Percentiles rank a stretch among this genome's conserved stretches.
phyloP scores from a whole-genome alignment of 2,888 invertebrate genomes.

The Meganola albula region DNA sequence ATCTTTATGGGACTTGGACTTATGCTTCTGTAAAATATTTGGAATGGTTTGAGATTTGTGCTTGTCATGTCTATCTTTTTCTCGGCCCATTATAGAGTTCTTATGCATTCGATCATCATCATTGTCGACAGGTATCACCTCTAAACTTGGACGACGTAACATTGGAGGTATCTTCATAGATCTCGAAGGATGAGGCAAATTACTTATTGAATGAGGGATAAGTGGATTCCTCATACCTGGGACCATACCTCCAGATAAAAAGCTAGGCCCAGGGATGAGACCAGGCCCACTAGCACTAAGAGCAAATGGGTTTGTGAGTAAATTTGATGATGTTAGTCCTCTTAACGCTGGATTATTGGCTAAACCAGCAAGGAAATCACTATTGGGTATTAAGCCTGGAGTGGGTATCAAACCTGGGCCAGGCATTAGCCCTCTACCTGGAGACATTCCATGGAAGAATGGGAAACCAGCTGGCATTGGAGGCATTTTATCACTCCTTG shows the following conservation, averaged over 20 bases:
- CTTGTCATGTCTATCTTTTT: slow-evolving; percentile 67
- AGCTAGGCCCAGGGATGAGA: slow-evolving; percentile 78
- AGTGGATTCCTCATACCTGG: slow-evolving; percentile 72
- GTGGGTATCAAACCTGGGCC: slow-evolving; percentile 68
- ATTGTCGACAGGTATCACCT: slow-evolving; percentile 73
- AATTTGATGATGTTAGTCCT: slow-evolving; percentile 56
- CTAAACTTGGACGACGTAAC: slow-evolving; percentile 77
- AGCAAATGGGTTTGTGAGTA: slow-evolving; percentile 74
- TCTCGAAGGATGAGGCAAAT: slow-evolving; percentile 78
- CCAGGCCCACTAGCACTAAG: slow-evolving; percentile 77
- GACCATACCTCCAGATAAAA: slow-evolving; percentile 50
- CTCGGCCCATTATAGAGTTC: slow-evolving; percentile 45
- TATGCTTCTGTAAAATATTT: slow-evolving; percentile 68
- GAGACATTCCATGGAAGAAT: slow-evolving; percentile 63
- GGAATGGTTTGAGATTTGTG: slow-evolving; percentile 71
- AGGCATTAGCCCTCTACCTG: slow-evolving; percentile 77
- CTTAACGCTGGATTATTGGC: slow-evolving; percentile 68
- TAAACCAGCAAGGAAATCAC: slow-evolving; percentile 59
- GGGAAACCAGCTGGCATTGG: slow-evolving; percentile 66
- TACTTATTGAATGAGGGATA: slow-evolving; percentile 59
- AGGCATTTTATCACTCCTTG: slow-evolving; percentile 63
- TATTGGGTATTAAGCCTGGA: slow-evolving; percentile 69
- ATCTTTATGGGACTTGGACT: slow-evolving; percentile 65
- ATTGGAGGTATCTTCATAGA: slow-evolving; percentile 78
- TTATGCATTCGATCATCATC: slow-evolving; percentile 63